Conservation (phyloP, 2,888 invertebrate species). For the Lasioglossum malachurum region DNA sequence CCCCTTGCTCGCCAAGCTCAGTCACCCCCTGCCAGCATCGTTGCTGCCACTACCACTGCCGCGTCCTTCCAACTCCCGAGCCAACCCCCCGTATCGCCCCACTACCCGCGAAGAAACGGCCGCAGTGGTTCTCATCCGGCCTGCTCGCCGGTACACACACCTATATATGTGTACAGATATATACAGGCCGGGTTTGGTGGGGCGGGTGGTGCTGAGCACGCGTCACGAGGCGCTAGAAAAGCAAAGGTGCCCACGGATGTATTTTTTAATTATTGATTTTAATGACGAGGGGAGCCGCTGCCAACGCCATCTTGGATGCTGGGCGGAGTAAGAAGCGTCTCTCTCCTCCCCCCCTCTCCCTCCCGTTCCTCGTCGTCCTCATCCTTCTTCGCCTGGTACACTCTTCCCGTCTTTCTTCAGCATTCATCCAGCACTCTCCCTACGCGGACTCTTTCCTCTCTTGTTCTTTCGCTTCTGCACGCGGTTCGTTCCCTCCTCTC, state of each 20-base stretch:
- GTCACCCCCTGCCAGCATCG: constrained; percentile 56
- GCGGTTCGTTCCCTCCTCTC: constrained; percentile 48
- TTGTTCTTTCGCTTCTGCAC: constrained; percentile 60
- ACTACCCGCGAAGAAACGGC: constrained; percentile 56
- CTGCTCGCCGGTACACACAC: constrained; percentile 38
- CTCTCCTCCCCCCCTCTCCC: constrained; percentile 47
- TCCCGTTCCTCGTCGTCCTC: constrained; percentile 56
- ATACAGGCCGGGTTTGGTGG: constrained; percentile 40
- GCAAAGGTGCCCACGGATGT: constrained; percentile 84
- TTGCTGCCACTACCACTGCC: constrained; percentile 52
- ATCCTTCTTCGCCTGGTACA: constrained; percentile 43
- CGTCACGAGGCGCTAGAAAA: constrained; percentile 83
- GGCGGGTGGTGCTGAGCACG: constrained; percentile 74
- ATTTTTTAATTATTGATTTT: constrained; percentile 85
- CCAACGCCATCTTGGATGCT: constrained; percentile 85
- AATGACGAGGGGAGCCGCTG: constrained; percentile 84
- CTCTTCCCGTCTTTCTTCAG: constrained; percentile 56
- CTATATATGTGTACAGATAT: constrained; percentile 48
- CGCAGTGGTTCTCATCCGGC: constrained; percentile 73
- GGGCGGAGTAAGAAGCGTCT: constrained; percentile 84
- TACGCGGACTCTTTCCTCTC: constrained; percentile 52
- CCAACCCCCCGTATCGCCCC: constrained; percentile 61
- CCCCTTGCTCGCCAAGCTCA: constrained; percentile 47
- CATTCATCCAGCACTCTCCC: constrained; percentile 54
- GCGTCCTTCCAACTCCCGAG: constrained; percentile 51